These are phyloP conservation scores for Adineta ricciae DNA, from an alignment of 2,888 invertebrate genomes.

Conservation along the genomic window DNA sequence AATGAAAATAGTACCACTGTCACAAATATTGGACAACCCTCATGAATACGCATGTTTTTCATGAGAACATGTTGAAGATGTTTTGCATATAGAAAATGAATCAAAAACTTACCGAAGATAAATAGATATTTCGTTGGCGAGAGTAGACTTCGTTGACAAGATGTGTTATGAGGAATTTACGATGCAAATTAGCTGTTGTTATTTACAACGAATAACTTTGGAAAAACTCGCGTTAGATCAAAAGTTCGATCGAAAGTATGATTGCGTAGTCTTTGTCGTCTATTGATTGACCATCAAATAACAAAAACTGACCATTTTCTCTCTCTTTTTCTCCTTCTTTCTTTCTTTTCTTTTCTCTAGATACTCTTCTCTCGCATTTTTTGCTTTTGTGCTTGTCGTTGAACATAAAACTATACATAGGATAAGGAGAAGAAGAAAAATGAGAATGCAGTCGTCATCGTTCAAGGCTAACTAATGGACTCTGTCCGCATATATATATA, in stretches of 20 bases:
- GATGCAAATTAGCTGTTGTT: not conserved
- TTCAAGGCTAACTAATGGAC: not conserved
- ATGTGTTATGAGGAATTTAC: not conserved
- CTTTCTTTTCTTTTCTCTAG: not conserved
- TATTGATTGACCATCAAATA: not conserved
- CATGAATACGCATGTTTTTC: too few species aligned
- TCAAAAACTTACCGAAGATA: too few species aligned
- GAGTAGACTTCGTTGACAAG: not conserved
- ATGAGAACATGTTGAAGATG: too few species aligned
- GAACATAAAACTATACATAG: not conserved
- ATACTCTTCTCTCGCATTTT: not conserved
- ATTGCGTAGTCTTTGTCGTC: slow-evolving; percentile 4
- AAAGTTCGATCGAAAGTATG: not conserved
- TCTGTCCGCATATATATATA: not conserved
- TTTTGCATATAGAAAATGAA: too few species aligned
- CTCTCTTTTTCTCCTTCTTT: not conserved
- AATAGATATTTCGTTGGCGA: not conserved
- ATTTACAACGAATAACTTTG: not conserved
- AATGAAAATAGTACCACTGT: too few species aligned
- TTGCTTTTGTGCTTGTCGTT: not conserved
- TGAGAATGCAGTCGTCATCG: slow-evolving; percentile 4
- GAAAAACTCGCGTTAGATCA: not conserved
- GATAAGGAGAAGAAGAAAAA: not conserved
- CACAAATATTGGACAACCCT: too few species aligned
- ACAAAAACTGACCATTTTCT: not conserved